Evolutionary conservation across 1,140 invertebrate species (phyloP).

Genomic region (Uloborus diversus): DNA sequence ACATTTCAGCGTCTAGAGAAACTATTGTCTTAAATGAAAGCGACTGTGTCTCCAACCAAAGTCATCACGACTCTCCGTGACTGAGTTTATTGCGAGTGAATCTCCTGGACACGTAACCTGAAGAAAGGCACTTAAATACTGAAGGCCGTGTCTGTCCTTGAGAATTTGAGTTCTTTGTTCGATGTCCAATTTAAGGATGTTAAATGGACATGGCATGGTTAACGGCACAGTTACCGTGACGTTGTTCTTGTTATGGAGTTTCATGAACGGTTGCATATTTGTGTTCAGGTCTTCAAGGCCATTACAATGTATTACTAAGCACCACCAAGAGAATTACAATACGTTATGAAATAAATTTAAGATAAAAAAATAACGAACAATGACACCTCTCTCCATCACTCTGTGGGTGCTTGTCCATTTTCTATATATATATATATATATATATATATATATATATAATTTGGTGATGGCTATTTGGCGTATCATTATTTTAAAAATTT

Average conservation of each 20-base stretch:
- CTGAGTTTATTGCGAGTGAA: conserved; percentile 25
- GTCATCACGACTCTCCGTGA: conserved; percentile 27
- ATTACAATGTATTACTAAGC: not conserved
- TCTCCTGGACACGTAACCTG: not conserved
- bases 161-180: conserved; percentile 19
- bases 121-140: not conserved
- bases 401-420: no score
- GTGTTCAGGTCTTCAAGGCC: not conserved
- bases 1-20: not conserved
- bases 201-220: not conserved
- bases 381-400: no score
- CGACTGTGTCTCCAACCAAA: conserved; percentile 3
- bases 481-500: no score
- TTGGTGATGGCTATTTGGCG: no score
- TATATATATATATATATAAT: no score
- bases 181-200: not conserved
- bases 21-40: conserved; percentile 23
- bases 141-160: conserved; percentile 16
- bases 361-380: not conserved
- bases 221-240: conserved; percentile 1
- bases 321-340: not conserved
- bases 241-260: not conserved
- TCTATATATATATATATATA: no score
- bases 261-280: not conserved
- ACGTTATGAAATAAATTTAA: not conserved